Evolutionary conservation across 2,888 invertebrate species (phyloP), one percentile per base, ranked within the genome.

Genomic region (Ormyrus labotus): DNA sequence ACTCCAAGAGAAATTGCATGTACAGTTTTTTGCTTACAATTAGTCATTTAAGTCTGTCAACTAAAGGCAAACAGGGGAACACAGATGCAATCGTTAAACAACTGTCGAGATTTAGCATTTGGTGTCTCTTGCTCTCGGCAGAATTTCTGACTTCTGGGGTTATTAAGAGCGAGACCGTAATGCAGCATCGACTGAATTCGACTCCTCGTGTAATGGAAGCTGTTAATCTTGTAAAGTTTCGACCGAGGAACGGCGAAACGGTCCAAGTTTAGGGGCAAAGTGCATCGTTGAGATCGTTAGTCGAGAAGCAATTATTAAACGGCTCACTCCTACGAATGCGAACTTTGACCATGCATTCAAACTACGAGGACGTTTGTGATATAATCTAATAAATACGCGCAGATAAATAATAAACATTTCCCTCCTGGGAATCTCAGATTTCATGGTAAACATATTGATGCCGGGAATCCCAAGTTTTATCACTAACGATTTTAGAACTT

Each of bases 161-260:
- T 64, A 67, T 55, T 34, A 34, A 34, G 34, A 34, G 34, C 2
- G 34, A 34, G 34, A 3, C 10, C 55, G 74, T 55, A 74, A 63
- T 63, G 68, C 58, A 68, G 76, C 50, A 71, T 77, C 65, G 64
- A 53, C 64, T 61, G 47, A 58, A 78, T 67, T 74, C 74, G 74
- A 58, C 74, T 74, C 19, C 34, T 53, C 57, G 57, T 58, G 70
- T 78, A 81, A 78, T 78, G 65, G 70, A 70, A 74, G 63, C 81
- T 60, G 81, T 81, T 81, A 81, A 81, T 81, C 81, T 78, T 74
- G 74, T 65, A 61, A 81, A 81, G 78, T 81, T 81, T 77, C 11
- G 34, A 48, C 9, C 55, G 10, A n/a, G 48, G 19, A 11, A n/a
- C 64, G 68, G 70, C 45, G 70, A 69, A 77, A 77, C 60, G 76